Evolutionary conservation across 2,888 invertebrate genomes (phyloP).

Genomic region (Sminthurinus aureus): DNA sequence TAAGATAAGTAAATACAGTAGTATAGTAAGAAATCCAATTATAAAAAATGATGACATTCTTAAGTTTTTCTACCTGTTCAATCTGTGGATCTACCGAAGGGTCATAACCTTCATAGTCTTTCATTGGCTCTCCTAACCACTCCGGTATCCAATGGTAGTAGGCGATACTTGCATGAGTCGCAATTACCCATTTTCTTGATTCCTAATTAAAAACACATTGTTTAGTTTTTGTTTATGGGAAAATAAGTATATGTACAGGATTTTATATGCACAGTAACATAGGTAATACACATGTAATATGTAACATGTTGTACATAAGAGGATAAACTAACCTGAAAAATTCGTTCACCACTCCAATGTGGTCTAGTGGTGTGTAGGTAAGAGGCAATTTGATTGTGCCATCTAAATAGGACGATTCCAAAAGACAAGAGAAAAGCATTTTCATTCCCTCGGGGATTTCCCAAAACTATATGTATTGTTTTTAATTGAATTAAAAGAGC

Average conservation of each 20-base stretch:
- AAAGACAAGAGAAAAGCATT: conserved; percentile 68
- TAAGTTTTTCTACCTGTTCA: too few relatives aligned
- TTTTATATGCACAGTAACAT: too few relatives aligned
- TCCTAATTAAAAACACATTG: conserved; percentile 61
- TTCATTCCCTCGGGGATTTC: conserved; percentile 68
- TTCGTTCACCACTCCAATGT: conserved; percentile 65
- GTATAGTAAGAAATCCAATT: too few relatives aligned
- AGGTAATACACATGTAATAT: too few relatives aligned
- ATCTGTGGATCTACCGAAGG: conserved; percentile 67
- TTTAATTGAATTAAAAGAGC: neutral
- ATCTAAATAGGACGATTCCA: conserved; percentile 68
- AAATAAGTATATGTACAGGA: neutral
- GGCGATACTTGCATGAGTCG: conserved; percentile 67
- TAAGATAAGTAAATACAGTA: too few relatives aligned
- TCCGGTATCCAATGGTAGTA: conserved; percentile 67
- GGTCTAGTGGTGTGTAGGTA: conserved; percentile 62
- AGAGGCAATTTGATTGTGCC: conserved; percentile 67
- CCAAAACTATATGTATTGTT: conserved; percentile 64
- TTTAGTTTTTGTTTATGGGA: neutral
- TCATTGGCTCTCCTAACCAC: conserved; percentile 63
- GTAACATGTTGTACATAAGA: neutral
- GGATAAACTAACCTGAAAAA: conserved; percentile 63
- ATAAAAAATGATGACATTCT: too few relatives aligned
- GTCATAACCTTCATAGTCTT: conserved; percentile 61
- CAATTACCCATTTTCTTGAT: conserved; percentile 69